Base-by-base conservation (phyloP, 2,113 vertebrate genomes). In the Phyllostomus hastatus region DNA sequence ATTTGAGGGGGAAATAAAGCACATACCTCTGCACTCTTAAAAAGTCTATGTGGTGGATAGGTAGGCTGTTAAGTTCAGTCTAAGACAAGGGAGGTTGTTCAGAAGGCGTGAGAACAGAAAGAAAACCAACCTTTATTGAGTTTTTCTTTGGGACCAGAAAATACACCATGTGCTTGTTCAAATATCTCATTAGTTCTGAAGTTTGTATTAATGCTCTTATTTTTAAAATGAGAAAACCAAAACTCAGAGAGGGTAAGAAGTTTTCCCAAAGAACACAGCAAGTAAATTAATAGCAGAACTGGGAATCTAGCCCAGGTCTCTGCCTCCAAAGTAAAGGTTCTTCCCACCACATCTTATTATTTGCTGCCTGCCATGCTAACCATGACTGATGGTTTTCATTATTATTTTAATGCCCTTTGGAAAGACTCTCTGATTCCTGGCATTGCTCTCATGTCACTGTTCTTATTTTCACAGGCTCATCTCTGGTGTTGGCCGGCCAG, bases 401-500 rank as follows among this genome's bases (percentile, higher is more conserved):
- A 28, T 86, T 89, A 33, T 48, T 82, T 88, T 66, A 73, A 20
- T 86, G 12, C 14, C 14, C 52, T 69, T 41, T 69, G 50, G 67
- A 48, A 70, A 86, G 41, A 10, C 52, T 46, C 52, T 46, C 69
- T 43, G 46, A 67, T 82, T 69, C 33, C 11, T n/a, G 35, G 41
- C 28, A 7, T 88, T 81, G 52, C 82, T 46, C 41, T 98, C 83
- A 80, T 33, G 22, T 85, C 6, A 38, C 31, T 84, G 35, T 86
- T 88, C 28, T 76, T 80, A 17, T 80, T 98, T 79, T 96, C 97
- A 28, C 98, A 99, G 99, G 97, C 97, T 99, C 91, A 98, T 99
- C 92, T 99, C 99, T 79, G 99, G 99, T 5, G 89, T 99, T 17
- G 99, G 99, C 38, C 98, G 96, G 69, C 99, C 99, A 7, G 99